phyloP scores from a whole-genome alignment of 2,113 vertebrate species.

The Meleagris gallopavo region DNA sequence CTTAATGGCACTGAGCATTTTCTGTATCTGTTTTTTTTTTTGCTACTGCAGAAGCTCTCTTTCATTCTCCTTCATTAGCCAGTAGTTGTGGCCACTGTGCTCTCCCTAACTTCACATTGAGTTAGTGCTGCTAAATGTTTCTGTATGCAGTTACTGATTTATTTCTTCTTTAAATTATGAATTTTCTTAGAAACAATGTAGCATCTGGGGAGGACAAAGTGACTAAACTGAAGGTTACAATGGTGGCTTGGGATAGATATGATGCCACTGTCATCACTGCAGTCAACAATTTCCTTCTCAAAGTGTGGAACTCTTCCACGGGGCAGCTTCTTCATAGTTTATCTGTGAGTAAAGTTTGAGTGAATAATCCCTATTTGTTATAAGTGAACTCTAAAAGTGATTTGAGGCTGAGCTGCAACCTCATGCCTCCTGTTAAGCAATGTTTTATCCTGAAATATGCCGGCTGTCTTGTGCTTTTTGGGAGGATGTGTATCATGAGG shows the following conservation, averaged over 20 bases:
- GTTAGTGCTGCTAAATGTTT: background rate
- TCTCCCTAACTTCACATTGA: background rate
- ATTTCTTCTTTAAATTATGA: background rate
- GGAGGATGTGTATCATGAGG: background rate
- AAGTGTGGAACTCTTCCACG: conserved; percentile 91
- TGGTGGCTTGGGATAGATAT: conserved; percentile 96
- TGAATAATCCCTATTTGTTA: background rate
- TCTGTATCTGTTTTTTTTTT: background rate
- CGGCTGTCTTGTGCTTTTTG: background rate
- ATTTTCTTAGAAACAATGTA: conserved; percentile 79
- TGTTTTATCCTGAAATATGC: background rate
- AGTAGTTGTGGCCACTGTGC: background rate
- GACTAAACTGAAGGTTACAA: conserved; percentile 94
- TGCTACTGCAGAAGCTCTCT: background rate
- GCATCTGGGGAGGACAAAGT: conserved; percentile 89
- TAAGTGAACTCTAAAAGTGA: background rate
- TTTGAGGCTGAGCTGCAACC: background rate
- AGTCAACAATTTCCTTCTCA: conserved; percentile 95
- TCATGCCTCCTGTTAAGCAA: background rate
- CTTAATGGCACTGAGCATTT: background rate
- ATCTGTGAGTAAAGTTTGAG: conserved; percentile 82
- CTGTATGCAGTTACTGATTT: background rate
- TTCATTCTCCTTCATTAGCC: background rate
- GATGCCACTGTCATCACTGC: conserved; percentile 93
- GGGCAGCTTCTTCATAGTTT: conserved; percentile 94